Evolutionary conservation across 2,113 vertebrate species (phyloP).

Genomic region (Poicephalus meyeri): DNA sequence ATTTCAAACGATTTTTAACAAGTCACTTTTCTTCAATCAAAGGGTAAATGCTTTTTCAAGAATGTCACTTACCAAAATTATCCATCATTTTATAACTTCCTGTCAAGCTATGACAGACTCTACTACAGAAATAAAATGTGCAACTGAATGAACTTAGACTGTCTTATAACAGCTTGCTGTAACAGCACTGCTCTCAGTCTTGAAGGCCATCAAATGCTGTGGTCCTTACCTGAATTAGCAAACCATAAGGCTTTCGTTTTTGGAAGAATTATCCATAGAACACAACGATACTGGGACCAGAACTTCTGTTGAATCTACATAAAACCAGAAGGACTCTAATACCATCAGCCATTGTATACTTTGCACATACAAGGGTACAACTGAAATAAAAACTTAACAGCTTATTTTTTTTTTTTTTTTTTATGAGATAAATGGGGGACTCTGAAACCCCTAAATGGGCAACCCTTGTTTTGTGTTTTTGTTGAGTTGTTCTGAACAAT

Average conservation of each 20-base stretch:
- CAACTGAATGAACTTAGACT: neutral
- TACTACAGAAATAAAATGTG: neutral
- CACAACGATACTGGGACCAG: neutral
- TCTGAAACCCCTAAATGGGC: neutral
- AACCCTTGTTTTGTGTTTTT: neutral
- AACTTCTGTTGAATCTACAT: neutral
- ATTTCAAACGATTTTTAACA: slow-evolving; percentile 42
- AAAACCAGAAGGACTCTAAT: neutral
- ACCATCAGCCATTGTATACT: neutral
- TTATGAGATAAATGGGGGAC: neutral
- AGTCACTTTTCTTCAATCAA: slow-evolving; percentile 5
- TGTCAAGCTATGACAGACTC: neutral
- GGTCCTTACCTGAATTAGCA: neutral
- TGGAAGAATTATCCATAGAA: neutral
- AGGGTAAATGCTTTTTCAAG: neutral
- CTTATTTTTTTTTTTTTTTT: neutral
- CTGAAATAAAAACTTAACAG: neutral
- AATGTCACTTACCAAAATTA: neutral
- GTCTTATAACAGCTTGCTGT: neutral
- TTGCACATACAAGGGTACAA: neutral
- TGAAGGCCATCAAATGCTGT: neutral
- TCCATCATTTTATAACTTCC: neutral
- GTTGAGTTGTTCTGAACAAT: neutral
- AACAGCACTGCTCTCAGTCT: neutral
- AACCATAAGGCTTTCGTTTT: neutral